Evolutionary conservation across 2,888 invertebrate species (phyloP).

Genomic region (Mylabris sibirica): DNA sequence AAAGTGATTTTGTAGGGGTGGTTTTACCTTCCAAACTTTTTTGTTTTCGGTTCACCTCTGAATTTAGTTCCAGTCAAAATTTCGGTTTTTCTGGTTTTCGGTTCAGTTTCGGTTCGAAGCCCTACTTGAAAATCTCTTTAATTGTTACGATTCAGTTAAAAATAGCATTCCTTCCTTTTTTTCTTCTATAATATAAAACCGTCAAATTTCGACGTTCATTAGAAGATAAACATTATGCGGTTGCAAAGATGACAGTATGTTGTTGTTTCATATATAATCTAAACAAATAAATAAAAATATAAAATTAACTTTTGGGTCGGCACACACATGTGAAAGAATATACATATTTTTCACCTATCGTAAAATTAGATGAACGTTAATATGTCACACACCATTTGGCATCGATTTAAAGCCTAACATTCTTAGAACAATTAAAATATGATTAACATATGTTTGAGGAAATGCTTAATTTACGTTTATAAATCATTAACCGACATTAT

Average conservation of each 20-base stretch:
- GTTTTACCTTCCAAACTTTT: no score
- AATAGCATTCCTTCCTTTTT: no score
- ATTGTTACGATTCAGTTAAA: no score
- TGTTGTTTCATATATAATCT: conserved; percentile 7
- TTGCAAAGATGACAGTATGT: conserved; percentile 17
- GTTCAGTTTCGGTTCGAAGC: no score
- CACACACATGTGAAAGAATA: conserved; percentile 13
- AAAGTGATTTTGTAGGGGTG: no score
- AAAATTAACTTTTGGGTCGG: conserved; percentile 5
- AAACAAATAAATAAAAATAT: conserved; percentile 17
- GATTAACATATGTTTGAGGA: conserved; percentile 35
- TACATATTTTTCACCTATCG: neutral
- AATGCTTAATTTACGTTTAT: conserved; percentile 24
- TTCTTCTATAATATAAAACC: no score
- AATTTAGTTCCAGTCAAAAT: no score
- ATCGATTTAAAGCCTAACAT: conserved; percentile 31
- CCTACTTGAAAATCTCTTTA: no score
- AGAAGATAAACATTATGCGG: conserved; percentile 12
- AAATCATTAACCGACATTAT: conserved; percentile 3
- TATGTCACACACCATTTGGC: conserved; percentile 36
- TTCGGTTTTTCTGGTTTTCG: no score
- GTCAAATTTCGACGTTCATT: neutral
- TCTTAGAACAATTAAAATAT: conserved; percentile 43
- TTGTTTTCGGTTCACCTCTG: no score
- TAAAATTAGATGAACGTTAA: conserved; percentile 30